Evolutionary conservation across 2,888 invertebrate genomes (phyloP).

Genomic region (Aquatica leii): DNA sequence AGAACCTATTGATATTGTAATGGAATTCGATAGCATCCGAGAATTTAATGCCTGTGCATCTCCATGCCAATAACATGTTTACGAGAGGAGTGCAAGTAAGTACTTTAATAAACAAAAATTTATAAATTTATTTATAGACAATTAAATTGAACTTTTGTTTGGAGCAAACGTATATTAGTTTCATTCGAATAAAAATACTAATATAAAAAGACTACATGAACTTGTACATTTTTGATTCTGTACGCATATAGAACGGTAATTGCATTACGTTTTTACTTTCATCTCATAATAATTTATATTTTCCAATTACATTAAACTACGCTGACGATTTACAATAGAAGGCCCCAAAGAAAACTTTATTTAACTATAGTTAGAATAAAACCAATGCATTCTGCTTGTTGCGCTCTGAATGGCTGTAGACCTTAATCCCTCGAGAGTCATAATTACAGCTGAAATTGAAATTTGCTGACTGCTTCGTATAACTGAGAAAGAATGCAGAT

Average conservation of each 20-base stretch:
- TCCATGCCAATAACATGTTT: slow-evolving; percentile 83
- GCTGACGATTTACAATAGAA: no score
- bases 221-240: no score
- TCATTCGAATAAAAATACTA: no score
- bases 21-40: slow-evolving; percentile 80
- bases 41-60: slow-evolving; percentile 76
- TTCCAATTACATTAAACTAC: no score
- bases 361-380: slow-evolving; percentile 17
- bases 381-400: slow-evolving; percentile 24
- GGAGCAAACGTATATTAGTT: no score
- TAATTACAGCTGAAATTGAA: slow-evolving; percentile 27
- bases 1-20: slow-evolving; percentile 76
- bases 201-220: no score
- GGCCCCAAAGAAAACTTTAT: slow-evolving; percentile 19
- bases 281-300: neutral
- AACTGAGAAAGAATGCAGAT: slow-evolving; percentile 6
- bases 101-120: slow-evolving; percentile 3
- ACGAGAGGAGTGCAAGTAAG: slow-evolving; percentile 80
- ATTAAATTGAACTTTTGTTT: no score
- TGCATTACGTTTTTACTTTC: no score
- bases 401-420: slow-evolving; percentile 18
- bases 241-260: no score
- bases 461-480: slow-evolving; percentile 10
- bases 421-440: slow-evolving; percentile 18
- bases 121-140: neutral